Conservation (phyloP, 2,797 vertebrate genomes). For the Meriones psammophilus region DNA sequence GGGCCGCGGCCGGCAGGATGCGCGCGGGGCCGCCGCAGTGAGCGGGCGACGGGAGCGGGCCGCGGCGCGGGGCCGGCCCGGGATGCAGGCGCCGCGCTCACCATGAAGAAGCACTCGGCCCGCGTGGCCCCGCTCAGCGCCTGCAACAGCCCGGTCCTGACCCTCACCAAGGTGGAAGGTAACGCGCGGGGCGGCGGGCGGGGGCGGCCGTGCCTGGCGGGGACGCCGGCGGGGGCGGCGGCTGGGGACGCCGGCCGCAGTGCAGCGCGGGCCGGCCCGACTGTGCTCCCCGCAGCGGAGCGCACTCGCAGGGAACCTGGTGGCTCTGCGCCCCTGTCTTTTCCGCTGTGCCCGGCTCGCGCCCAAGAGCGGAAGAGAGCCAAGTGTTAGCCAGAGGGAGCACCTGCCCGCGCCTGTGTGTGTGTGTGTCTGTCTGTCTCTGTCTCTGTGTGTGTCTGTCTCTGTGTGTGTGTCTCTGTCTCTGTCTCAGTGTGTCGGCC, state of each 20-base stretch:
- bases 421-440: background rate
- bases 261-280: background rate
- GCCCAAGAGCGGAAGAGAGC: background rate
- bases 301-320: background rate
- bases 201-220: background rate
- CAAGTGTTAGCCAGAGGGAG: background rate
- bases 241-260: constrained; percentile 49
- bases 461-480: background rate
- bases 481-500: too few relatives aligned
- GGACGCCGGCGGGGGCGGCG: background rate
- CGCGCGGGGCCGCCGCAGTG: constrained; percentile 76
- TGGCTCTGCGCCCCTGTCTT: background rate
- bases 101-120: constrained; percentile 98
- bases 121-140: constrained; percentile 97
- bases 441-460: background rate
- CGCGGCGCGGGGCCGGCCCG: constrained; percentile 84
- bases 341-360: background rate
- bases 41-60: constrained; percentile 53
- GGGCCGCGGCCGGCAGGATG: constrained; percentile 63
- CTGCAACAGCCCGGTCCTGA: constrained; percentile 98
- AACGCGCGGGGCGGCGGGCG: constrained; percentile 68
- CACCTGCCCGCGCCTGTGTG: background rate
- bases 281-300: background rate
- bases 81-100: constrained; percentile 96
- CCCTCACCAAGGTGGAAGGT: constrained; percentile 99